A percentile compares a stretch with the other conserved stretches of the same genome.
These are phyloP conservation scores for Xylota segnis DNA, from an alignment of 2,888 invertebrate genomes.

Conservation along the genomic window DNA sequence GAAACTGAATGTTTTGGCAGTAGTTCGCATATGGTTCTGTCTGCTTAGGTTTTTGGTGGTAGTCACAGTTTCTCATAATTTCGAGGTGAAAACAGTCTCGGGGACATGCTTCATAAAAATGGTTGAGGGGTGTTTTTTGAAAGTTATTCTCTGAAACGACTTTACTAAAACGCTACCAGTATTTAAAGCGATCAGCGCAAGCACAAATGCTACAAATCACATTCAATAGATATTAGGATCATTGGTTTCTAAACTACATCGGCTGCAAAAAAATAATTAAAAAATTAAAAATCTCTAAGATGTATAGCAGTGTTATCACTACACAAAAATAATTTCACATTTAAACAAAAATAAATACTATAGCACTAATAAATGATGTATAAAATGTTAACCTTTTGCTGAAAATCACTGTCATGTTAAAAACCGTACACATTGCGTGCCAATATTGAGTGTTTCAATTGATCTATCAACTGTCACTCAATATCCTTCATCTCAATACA, in stretches of 20 bases:
- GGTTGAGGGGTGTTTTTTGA: too few species aligned
- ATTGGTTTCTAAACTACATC: too few species aligned
- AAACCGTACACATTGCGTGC: slow-evolving; percentile 22
- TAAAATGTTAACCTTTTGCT: slow-evolving; percentile 14
- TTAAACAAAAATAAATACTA: not conserved
- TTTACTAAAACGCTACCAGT: not conserved
- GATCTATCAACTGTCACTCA: slow-evolving; percentile 35
- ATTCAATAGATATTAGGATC: not conserved
- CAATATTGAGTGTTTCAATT: slow-evolving; percentile 37
- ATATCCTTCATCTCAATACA: slow-evolving; percentile 5
- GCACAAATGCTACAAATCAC: not conserved
- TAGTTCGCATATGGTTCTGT: too few species aligned
- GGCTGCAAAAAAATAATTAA: not conserved
- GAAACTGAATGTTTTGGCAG: too few species aligned
- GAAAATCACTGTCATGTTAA: slow-evolving; percentile 3
- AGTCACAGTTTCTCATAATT: too few species aligned
- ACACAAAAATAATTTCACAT: not conserved
- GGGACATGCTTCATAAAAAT: too few species aligned
- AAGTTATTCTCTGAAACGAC: too few species aligned
- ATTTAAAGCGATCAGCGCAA: not conserved
- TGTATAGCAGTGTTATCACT: not conserved
- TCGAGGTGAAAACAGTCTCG: too few species aligned
- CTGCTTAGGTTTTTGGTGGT: too few species aligned
- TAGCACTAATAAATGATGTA: not conserved
- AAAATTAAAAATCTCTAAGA: not conserved